These are phyloP conservation scores for Glossophaga mutica DNA, from an alignment of 2,797 vertebrate species.

Conservation along the genomic window DNA sequence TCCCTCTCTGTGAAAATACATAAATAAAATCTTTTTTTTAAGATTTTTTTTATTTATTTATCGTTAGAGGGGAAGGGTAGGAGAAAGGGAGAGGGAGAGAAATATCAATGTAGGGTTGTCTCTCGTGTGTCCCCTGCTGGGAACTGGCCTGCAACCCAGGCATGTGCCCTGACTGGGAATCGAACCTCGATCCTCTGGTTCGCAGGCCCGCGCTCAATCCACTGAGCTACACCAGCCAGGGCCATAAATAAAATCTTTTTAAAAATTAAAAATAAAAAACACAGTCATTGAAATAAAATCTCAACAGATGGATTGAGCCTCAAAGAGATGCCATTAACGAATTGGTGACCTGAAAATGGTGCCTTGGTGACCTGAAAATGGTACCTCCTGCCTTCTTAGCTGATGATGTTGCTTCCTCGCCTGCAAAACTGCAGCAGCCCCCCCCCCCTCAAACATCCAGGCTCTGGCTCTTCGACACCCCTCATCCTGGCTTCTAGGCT, in stretches of 20 bases:
- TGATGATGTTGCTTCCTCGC: neutral
- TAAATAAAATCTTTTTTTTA: neutral
- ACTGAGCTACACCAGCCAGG: too few species aligned
- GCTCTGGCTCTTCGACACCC: neutral
- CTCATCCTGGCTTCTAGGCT: neutral
- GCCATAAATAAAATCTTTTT: neutral
- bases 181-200: too few species aligned
- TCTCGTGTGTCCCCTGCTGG: too few species aligned
- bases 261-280: neutral
- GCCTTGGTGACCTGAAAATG: neutral
- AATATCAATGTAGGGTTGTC: too few species aligned
- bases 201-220: too few species aligned
- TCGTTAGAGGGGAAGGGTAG: too few species aligned
- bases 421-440: neutral
- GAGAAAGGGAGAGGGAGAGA: too few species aligned
- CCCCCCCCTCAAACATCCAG: neutral
- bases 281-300: neutral
- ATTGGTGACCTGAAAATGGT: neutral
- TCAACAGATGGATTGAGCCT: neutral
- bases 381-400: neutral
- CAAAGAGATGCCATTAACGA: neutral
- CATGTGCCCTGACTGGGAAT: too few species aligned
- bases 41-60: too few species aligned
- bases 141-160: too few species aligned
- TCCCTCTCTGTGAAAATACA: too few species aligned